phyloP scores from a whole-genome alignment of 2,113 vertebrate genomes.

The Callipepla californica region DNA sequence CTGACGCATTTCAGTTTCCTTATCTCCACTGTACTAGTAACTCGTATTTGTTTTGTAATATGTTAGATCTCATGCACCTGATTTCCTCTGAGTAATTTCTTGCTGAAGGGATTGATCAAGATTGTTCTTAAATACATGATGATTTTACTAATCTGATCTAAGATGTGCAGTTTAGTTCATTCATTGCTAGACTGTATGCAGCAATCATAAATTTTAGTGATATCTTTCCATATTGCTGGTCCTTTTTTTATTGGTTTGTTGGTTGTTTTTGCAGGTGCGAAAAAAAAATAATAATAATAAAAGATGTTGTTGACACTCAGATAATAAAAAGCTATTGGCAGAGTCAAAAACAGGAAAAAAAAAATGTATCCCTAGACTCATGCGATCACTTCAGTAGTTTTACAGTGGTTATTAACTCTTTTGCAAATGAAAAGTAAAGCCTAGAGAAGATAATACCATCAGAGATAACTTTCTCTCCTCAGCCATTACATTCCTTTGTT shows the following conservation, averaged over 20 bases:
- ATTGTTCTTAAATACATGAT: not conserved
- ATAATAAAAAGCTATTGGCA: not conserved
- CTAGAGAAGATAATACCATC: fast-evolving
- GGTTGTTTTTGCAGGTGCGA: not conserved
- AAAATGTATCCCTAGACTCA: not conserved
- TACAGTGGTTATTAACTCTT: fast-evolving
- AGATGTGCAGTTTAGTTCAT: not conserved
- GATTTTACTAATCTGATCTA: not conserved
- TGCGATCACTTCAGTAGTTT: not conserved
- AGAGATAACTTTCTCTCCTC: not conserved
- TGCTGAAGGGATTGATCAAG: not conserved
- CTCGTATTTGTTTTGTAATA: not conserved
- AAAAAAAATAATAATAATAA: not conserved
- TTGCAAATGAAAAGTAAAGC: not conserved
- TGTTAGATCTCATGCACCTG: not conserved
- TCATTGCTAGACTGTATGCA: fast-evolving
- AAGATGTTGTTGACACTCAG: not conserved
- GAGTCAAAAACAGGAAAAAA: not conserved
- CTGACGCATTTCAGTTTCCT: not conserved
- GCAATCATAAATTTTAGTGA: not conserved
- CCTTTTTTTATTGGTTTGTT: not conserved
- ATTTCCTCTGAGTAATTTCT: not conserved
- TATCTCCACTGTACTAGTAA: not conserved
- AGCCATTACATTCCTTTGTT: not conserved
- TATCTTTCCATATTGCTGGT: not conserved